These are phyloP conservation scores for Elymnias hypermnestra DNA, from an alignment of 1,140 invertebrate genomes.

Conservation along the genomic window DNA sequence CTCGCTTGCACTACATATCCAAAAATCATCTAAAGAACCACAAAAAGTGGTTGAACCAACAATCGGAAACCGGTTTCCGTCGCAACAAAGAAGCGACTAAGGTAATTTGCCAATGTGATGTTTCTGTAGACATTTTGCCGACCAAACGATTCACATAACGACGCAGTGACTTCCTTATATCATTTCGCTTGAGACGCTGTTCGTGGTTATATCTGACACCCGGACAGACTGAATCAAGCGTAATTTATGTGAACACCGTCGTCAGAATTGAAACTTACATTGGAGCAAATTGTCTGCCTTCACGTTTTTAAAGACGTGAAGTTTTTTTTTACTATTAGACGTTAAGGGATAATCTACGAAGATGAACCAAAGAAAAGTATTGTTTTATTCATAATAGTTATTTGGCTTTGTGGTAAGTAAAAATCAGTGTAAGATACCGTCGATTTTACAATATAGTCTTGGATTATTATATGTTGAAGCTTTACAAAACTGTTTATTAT, in stretches of 20 bases:
- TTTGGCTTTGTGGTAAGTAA: too few species aligned
- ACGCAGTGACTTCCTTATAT: neutral
- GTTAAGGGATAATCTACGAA: too few species aligned
- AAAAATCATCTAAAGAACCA: constrained; percentile 55
- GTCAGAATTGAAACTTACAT: constrained; percentile 48
- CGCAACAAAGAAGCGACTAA: constrained; percentile 36
- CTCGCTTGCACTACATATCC: constrained; percentile 52
- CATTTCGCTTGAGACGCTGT: constrained; percentile 31
- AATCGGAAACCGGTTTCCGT: constrained; percentile 20
- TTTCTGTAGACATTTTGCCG: constrained; percentile 45
- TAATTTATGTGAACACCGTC: constrained; percentile 46
- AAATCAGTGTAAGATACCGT: too few species aligned
- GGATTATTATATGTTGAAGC: too few species aligned
- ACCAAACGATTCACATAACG: constrained; percentile 41
- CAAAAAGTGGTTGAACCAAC: constrained; percentile 47
- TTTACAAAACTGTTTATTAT: too few species aligned
- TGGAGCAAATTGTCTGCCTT: constrained; percentile 48
- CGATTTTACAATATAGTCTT: too few species aligned
- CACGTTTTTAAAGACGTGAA: constrained; percentile 34
- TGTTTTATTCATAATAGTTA: too few species aligned
- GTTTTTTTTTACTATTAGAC: neutral
- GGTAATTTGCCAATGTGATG: constrained; percentile 53
- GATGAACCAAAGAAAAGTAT: too few species aligned
- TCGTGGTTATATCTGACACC: neutral
- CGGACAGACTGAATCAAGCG: constrained; percentile 38